Evolutionary conservation across 2,113 vertebrate species (phyloP), one percentile per base, ranked within the genome.

Genomic region (Athene cunicularia): DNA sequence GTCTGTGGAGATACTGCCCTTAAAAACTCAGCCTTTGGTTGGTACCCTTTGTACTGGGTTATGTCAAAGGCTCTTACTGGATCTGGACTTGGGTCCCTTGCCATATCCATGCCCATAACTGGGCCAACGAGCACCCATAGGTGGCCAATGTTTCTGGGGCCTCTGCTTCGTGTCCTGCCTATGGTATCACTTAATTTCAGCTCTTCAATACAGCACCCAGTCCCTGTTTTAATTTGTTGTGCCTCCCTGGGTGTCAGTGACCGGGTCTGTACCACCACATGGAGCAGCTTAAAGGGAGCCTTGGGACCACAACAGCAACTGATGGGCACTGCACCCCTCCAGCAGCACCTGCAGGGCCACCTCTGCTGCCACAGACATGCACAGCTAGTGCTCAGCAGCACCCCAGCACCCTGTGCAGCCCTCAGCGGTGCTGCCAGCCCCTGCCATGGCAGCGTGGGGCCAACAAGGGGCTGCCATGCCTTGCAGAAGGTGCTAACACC

Each of bases 321-420:
- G 19, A 3, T 0, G 68, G 58, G 49, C 58, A 4, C 2, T 0
- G 17, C 28, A 15, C 0, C 1, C 19, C 37, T 9, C 26, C 0
- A 5, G 45, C 55, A 60, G 64, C 35, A 15, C 39, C 17, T 4
- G 35, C 60, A n/a, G 24, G 37, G 68, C 24, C 80, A 20, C 53
- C 59, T 37, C 73, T 43, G 79, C 49, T 5, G 4, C 13, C 63
- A 8, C 2, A 23, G 55, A 62, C 0, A 2, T 0, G 49, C 20
- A 20, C 0, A 6, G 37, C 17, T 0, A 1, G 8, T 6, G 24
- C 49, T 33, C 7, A 5, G 67, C 35, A 67, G 60, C 49, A 30
- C 11, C 35, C 45, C 64, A 50, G 45, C 45, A 35, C 33, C 50
- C 56, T 4, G 3, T 1, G 30, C 52, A 60, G 47, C 56, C 39